A percentile compares a stretch with the other conserved stretches of the same genome.
Conservation (phyloP, 1,140 invertebrate species). For the Charaxes varanes region DNA sequence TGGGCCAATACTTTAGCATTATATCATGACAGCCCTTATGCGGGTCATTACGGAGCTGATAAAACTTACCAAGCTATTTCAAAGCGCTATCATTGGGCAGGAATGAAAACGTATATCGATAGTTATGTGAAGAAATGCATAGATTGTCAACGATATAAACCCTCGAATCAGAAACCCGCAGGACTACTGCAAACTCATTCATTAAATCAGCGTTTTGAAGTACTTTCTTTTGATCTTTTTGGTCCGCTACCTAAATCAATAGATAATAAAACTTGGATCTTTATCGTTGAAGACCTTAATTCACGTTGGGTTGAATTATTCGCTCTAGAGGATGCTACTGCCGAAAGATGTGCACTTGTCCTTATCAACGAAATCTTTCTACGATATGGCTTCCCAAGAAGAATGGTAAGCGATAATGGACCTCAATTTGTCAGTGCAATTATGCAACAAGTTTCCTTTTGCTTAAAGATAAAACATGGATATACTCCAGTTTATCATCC, state of each 20-base stretch:
- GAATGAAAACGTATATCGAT: conserved; percentile 28
- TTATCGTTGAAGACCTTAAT: conserved; percentile 39
- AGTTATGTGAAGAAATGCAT: conserved; percentile 24
- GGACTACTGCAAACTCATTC: conserved; percentile 24
- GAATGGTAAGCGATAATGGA: conserved; percentile 48
- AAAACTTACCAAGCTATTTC: conserved; percentile 25
- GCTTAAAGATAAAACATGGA: conserved; percentile 29
- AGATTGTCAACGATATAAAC: conserved; percentile 33
- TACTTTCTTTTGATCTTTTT: conserved; percentile 34
- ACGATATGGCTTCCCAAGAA: conserved; percentile 40
- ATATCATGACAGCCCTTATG: conserved; percentile 30
- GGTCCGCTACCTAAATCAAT: conserved; percentile 27
- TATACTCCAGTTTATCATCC: conserved; percentile 46
- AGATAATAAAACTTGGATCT: conserved; percentile 29
- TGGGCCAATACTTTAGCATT: conserved; percentile 14
- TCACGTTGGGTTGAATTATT: conserved; percentile 46
- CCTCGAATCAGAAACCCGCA: conserved; percentile 29
- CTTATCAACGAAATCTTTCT: conserved; percentile 45
- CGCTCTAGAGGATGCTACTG: conserved; percentile 33
- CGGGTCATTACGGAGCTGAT: conserved; percentile 33
- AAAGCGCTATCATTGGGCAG: conserved; percentile 32
- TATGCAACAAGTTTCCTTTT: conserved; percentile 29
- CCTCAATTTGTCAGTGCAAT: conserved; percentile 40
- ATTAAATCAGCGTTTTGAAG: conserved; percentile 29
- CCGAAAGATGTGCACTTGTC: conserved; percentile 29